These are phyloP conservation scores for Lacanobia oleracea DNA, from an alignment of 2,888 invertebrate species.

Conservation along the genomic window DNA sequence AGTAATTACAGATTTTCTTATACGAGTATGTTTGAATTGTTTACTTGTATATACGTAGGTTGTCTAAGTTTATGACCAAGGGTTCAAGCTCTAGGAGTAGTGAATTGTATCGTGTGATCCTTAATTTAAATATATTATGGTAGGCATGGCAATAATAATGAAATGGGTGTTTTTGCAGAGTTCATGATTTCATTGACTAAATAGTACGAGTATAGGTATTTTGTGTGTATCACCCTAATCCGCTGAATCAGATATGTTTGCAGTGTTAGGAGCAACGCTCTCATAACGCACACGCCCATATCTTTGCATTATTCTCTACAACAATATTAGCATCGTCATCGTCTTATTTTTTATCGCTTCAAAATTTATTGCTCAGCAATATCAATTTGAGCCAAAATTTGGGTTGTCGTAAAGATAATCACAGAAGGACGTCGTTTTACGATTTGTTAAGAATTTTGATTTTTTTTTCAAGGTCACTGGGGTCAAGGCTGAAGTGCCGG, in stretches of 20 bases:
- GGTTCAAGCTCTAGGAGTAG: background rate
- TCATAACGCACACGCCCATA: background rate
- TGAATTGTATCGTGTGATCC: background rate
- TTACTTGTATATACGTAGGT: background rate
- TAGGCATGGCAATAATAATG: background rate
- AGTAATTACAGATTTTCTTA: constrained; percentile 47
- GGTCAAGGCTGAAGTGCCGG: constrained; percentile 44
- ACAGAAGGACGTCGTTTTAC: constrained; percentile 47
- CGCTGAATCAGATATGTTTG: background rate
- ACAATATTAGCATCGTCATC: background rate
- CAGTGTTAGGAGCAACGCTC: constrained; percentile 6
- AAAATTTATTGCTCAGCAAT: constrained; percentile 51
- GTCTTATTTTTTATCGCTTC: constrained; percentile 26
- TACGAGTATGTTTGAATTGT: constrained; percentile 12
- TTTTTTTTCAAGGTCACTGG: constrained; percentile 46
- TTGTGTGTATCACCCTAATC: background rate
- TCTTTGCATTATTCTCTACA: constrained; percentile 26
- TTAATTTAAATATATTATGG: background rate
- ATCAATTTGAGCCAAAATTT: constrained; percentile 33
- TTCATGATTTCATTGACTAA: background rate
- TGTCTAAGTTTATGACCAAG: background rate
- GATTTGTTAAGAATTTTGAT: constrained; percentile 60
- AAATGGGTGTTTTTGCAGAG: background rate
- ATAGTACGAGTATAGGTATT: too few species aligned
- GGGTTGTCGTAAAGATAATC: constrained; percentile 59